Evolutionary conservation across 2,888 invertebrate genomes (phyloP).

Genomic region (Pinctada fucata): DNA sequence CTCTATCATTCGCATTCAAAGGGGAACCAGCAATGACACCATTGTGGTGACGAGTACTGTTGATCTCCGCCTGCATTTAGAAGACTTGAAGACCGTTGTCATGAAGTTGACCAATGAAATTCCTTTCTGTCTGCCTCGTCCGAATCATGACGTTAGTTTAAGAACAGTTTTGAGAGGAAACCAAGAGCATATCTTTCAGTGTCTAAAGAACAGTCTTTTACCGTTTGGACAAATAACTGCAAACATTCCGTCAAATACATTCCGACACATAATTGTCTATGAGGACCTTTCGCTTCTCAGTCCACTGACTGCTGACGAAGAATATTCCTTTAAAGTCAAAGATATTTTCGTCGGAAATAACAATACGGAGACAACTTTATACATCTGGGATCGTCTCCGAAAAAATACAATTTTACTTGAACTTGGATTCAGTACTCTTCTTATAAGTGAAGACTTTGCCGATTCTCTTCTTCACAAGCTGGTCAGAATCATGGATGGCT

Average conservation of each 20-base stretch:
- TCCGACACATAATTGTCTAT: constrained; percentile 31
- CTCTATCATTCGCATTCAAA: constrained; percentile 7
- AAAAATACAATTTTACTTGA: constrained; percentile 25
- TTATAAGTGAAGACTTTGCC: constrained; percentile 20
- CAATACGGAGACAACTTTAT: constrained; percentile 31
- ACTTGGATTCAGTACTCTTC: constrained; percentile 25
- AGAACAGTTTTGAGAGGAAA: constrained; percentile 24
- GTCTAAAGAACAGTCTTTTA: constrained; percentile 9
- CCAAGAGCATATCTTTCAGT: constrained; percentile 7
- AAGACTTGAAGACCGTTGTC: constrained; percentile 22
- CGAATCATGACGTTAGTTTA: constrained; percentile 3
- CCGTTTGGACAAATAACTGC: constrained; percentile 17
- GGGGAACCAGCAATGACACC: neutral
- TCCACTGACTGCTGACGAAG: constrained; percentile 13
- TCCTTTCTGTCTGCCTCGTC: constrained; percentile 18
- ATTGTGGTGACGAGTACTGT: constrained; percentile 28
- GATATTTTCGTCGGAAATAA: constrained; percentile 28
- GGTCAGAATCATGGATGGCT: too few species aligned
- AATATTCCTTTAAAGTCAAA: constrained; percentile 15
- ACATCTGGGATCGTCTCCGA: constrained; percentile 23
- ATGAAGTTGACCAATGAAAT: constrained; percentile 29
- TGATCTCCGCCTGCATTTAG: constrained; percentile 29
- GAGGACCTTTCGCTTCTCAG: constrained; percentile 20
- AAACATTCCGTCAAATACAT: constrained; percentile 5
- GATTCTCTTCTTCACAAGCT: neutral